Evolutionary conservation across 64 coral and sea anemone genomes (phyloP).

Genomic region (Actinia tenebrosa): DNA sequence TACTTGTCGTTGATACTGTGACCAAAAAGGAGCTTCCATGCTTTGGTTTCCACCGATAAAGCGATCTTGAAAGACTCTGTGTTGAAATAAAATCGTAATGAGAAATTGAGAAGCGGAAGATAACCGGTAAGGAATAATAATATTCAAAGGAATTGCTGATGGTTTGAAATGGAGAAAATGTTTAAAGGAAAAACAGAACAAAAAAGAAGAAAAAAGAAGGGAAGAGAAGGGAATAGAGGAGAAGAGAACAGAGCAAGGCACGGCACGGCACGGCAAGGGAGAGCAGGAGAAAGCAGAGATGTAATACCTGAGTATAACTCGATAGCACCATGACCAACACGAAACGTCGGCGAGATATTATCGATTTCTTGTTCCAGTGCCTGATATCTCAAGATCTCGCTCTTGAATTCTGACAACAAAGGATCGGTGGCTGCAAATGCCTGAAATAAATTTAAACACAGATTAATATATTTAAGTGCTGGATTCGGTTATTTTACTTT

Average conservation of each 20-base stretch:
- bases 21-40: slow-evolving; percentile 82
- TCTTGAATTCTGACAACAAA: slow-evolving; percentile 81
- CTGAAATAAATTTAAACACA: slow-evolving; percentile 18
- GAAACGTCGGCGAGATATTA: slow-evolving; percentile 66
- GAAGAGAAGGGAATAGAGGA: background rate
- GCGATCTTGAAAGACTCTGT: slow-evolving; percentile 79
- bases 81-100: background rate
- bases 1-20: slow-evolving; percentile 89
- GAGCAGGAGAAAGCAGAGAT: background rate
- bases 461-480: background rate
- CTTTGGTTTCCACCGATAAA: slow-evolving; percentile 68
- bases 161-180: background rate
- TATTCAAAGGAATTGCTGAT: background rate
- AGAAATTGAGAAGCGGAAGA: too few relatives aligned
- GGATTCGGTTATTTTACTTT: background rate
- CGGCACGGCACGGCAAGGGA: background rate
- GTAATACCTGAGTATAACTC: slow-evolving; percentile 72
- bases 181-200: background rate
- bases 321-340: slow-evolving; percentile 85
- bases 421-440: slow-evolving; percentile 86
- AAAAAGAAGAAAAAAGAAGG: background rate
- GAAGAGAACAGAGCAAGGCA: background rate
- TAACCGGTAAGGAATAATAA: background rate
- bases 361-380: slow-evolving; percentile 68
- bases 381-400: slow-evolving; percentile 86